phyloP scores from a whole-genome alignment of 1,140 invertebrate genomes.

The Pseudoatta argentina region DNA sequence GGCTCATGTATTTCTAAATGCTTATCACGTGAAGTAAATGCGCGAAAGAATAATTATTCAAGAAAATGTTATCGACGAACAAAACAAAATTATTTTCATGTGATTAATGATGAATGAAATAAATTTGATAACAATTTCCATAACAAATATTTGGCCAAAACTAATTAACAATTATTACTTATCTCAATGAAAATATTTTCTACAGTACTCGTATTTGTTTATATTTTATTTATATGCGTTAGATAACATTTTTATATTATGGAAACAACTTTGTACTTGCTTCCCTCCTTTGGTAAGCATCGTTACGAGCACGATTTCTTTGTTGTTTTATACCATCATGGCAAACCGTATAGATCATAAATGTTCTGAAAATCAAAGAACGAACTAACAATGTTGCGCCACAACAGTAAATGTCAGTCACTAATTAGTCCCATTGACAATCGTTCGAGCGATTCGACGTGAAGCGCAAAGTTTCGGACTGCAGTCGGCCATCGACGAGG shows the following conservation, averaged over 20 bases:
- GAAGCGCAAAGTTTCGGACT: slow-evolving; percentile 8
- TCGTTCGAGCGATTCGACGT: slow-evolving; percentile 23
- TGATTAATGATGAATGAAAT: background rate
- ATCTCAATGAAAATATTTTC: slow-evolving; percentile 12
- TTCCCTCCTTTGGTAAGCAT: background rate
- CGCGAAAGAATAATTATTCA: background rate
- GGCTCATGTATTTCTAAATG: background rate
- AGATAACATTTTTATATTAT: slow-evolving; percentile 1
- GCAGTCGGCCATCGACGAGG: slow-evolving; percentile 6
- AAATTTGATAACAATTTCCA: too few species aligned
- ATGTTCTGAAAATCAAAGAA: slow-evolving; percentile 34
- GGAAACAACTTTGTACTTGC: background rate
- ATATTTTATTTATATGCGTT: background rate
- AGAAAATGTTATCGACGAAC: background rate
- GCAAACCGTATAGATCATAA: background rate
- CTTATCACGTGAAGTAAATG: background rate
- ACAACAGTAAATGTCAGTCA: slow-evolving; percentile 16
- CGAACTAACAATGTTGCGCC: slow-evolving; percentile 20
- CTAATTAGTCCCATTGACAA: slow-evolving; percentile 36
- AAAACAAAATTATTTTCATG: background rate
- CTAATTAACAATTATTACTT: background rate
- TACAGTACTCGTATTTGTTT: background rate
- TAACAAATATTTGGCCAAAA: background rate
- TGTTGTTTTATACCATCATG: background rate
- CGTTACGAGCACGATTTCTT: slow-evolving; percentile 13